Evolutionary conservation across 2,888 invertebrate species (phyloP), one percentile per base, ranked within the genome.

Genomic region (Polymixis lichenea): DNA sequence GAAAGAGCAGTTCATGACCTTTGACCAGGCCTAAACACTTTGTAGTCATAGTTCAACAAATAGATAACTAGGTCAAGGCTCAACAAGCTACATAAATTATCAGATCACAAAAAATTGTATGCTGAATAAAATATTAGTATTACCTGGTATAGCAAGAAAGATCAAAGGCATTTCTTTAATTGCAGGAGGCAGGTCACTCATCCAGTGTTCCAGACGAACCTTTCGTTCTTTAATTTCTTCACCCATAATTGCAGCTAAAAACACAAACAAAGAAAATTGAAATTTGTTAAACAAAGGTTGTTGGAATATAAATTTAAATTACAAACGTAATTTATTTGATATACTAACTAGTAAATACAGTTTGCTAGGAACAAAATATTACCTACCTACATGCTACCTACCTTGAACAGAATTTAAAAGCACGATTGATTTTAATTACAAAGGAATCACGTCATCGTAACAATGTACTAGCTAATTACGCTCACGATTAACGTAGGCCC

Each of bases 81-180:
- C n/a, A 25, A 17, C 15, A 11, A 53, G 19, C 19, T 22, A 46
- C 8, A 11, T 32, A 6, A 6, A 55, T 68, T 58, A 38, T 38
- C 38, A 38, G 38, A 38, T 5, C 2, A 38, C 38, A 38, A 38
- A 38, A 38, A 38, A 38, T 38, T 38, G 38, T 38, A 5, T 38
- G 38, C 22, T 68, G 6, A 55, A 38, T 67, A 25, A 65, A 46
- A 75, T 5, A 71, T 2, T 4, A 11, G n/a, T 64, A 43, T 78
- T 96, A 98, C 98, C 98, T 95, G 98, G 98, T 92, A 98, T 98
- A 38, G 98, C 98, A 85, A 98, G 94, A 89, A 98, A 97, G 85
- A 98, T 98, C 76, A 98, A 92, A 43, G 98, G 97, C 77, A 97
- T 81, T 77, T 97, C 94, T 89, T 97, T 97, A 49, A 98, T 90